phyloP scores from a whole-genome alignment of 2,113 vertebrate genomes.

The Rhinolophus ferrumequinum region DNA sequence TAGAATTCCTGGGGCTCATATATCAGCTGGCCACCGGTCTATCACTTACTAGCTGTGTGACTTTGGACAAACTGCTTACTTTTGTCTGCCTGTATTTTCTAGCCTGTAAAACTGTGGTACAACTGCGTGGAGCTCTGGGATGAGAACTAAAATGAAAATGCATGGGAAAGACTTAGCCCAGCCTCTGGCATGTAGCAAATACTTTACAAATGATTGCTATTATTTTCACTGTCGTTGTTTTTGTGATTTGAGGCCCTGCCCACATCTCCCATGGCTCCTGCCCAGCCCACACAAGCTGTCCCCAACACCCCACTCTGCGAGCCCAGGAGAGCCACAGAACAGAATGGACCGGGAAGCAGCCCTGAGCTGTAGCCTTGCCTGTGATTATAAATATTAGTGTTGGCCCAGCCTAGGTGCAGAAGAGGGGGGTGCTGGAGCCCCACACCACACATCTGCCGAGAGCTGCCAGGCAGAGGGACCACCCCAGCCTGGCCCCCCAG shows the following conservation, averaged over 20 bases:
- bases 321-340: not conserved
- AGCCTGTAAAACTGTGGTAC: not conserved
- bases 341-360: not conserved
- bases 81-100: not conserved
- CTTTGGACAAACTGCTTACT: not conserved
- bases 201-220: not conserved
- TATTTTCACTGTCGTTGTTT: not conserved
- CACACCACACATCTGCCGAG: not conserved
- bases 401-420: not conserved
- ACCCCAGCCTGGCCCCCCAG: not conserved
- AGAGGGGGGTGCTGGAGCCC: not conserved
- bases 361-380: constrained; percentile 36
- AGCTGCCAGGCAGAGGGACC: not conserved
- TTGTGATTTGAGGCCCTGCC: not conserved
- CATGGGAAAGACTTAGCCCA: not conserved
- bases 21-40: not conserved
- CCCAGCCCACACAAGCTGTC: not conserved
- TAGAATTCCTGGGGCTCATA: not conserved
- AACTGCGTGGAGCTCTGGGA: not conserved
- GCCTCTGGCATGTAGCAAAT: not conserved
- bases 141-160: not conserved
- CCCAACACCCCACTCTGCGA: not conserved
- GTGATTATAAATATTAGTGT: constrained; percentile 64
- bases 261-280: not conserved
- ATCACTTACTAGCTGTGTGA: not conserved